Base-by-base conservation (phyloP, 2,113 vertebrate species). In the Tauraco erythrolophus region DNA sequence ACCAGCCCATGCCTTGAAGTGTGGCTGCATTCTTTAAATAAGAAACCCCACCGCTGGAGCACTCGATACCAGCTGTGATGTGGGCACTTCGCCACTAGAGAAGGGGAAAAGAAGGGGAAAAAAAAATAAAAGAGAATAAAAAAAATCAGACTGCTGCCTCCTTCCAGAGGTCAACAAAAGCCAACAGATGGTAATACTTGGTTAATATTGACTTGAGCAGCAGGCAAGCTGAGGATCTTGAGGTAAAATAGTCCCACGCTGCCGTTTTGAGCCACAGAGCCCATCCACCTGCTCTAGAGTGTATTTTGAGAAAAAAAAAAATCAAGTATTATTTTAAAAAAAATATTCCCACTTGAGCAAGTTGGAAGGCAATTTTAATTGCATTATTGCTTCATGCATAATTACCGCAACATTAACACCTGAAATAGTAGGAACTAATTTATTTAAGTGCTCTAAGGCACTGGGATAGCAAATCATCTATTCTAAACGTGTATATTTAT, bases 401-500 rank as follows among this genome's bases (percentile, higher is more conserved):
- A 97, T 96, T 96, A 97, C 93, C 22, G 27, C 77, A 97, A 69
- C 77, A 96, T 82, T 93, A 93, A 95, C 33, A 93, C 64, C 95
- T 85, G 89, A 90, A 97, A 97, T 90, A 94, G 93, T 88, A 86
- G 24, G 82, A 97, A 77, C 90, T 94, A 96, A 96, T 96, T 96
- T 97, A 97, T 94, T 97, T 91, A 96, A 97, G 80, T 15, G 93
- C 94, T 97, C 83, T 77, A 97, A 98, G 95, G 91, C 93, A 96
- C 48, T 77, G 24, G 75, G 88, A 96, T 25, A 94, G 86, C 70
- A 97, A 96, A 79, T 84, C 61, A 83, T 84, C 91, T 71, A 84
- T 94, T 97, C 89, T 93, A 96, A 97, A 94, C 2, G 61, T 92
- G 75, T 93, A 86, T 95, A 96, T 96, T 96, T 96, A 94, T 96